phyloP scores from a whole-genome alignment of 1,140 invertebrate species.

The Papilio aristodemus region DNA sequence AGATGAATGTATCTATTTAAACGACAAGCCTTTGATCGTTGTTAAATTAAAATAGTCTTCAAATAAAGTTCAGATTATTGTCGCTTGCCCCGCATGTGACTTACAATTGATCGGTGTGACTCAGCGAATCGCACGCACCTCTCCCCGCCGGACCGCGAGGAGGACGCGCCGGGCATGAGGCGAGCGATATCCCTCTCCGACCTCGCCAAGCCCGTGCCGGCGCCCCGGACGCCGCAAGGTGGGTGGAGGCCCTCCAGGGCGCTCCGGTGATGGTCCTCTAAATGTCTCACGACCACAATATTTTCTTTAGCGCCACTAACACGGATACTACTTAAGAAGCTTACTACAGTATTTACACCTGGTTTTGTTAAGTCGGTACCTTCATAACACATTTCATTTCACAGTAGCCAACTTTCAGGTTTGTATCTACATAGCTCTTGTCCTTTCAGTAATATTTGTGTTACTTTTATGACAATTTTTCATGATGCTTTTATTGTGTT shows the following conservation, averaged over 20 bases:
- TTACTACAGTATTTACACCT: not conserved
- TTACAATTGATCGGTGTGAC: conserved; percentile 42
- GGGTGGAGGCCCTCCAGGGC: conserved; percentile 35
- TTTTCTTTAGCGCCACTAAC: not conserved
- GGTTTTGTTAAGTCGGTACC: not conserved
- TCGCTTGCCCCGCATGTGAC: conserved; percentile 35
- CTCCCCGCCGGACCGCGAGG: conserved; percentile 61
- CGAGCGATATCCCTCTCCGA: conserved; percentile 76
- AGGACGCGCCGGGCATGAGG: conserved; percentile 69
- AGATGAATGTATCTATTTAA: not conserved
- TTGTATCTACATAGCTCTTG: not conserved
- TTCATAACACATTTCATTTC: not conserved
- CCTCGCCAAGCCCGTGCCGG: conserved; percentile 78
- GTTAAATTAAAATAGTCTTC: too few relatives aligned
- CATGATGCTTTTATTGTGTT: not conserved
- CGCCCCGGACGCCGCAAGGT: conserved; percentile 77
- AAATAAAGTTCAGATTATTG: conserved; percentile 23
- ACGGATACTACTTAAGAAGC: not conserved
- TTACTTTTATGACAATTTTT: conserved; percentile 4
- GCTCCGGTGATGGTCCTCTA: conserved; percentile 26
- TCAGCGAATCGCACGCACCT: conserved; percentile 54
- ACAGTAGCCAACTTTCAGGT: not conserved
- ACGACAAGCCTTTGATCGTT: too few relatives aligned
- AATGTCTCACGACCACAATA: not conserved
- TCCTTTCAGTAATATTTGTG: not conserved